Evolutionary conservation across 2,888 invertebrate species (phyloP), one percentile per base, ranked within the genome.

Genomic region (Dermolepida albohirtum): DNA sequence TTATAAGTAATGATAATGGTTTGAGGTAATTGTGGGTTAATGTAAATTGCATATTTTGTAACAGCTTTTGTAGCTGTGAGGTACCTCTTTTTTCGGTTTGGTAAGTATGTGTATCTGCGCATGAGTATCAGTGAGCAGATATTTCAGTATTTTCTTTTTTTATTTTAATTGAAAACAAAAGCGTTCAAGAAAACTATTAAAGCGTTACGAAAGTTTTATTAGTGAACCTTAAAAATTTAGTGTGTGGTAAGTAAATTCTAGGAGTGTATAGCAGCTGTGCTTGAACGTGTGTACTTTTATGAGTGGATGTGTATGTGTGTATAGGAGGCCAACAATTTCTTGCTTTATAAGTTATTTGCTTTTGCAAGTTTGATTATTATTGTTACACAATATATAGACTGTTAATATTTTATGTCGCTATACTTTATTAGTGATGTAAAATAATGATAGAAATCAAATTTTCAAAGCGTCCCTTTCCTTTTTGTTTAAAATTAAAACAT

Each of bases 281-380:
- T 50, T 59, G 27, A 16, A 63, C 67, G 70, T 65, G 63, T 65
- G 67, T 34, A 54, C 34, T 57, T 40, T 34, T 49, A 64, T 64
- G 68, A 41, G 47, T 55, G 67, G 59, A 22, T 34, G 34, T 8
- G 6, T 6, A 7, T 34, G 10, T 34, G 34, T 10, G 34, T 68
- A 71, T 73, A 73, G 73, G 69, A 71, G 73, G 73, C 73, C 73
- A 73, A 73, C 73, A 73, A 40, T 68, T 40, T 65, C 34, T 22
- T 55, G 16, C 11, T 39, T 40, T 55, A 22, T 22, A n/a, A 40
- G 64, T 64, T 22, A 50, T 27, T 27, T 34, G 47, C 49, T 22
- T 63, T 65, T 66, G 62, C 59, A 67, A 50, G 66, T 43, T 70
- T 63, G 55, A 52, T 52, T 27, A 44, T 34, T 29, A 47, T 52